Percentiles rank a stretch among this genome's conserved stretches.
These are phyloP conservation scores for Eupeodes corollae DNA, from an alignment of 1,140 invertebrate species.

Conservation along the genomic window DNA sequence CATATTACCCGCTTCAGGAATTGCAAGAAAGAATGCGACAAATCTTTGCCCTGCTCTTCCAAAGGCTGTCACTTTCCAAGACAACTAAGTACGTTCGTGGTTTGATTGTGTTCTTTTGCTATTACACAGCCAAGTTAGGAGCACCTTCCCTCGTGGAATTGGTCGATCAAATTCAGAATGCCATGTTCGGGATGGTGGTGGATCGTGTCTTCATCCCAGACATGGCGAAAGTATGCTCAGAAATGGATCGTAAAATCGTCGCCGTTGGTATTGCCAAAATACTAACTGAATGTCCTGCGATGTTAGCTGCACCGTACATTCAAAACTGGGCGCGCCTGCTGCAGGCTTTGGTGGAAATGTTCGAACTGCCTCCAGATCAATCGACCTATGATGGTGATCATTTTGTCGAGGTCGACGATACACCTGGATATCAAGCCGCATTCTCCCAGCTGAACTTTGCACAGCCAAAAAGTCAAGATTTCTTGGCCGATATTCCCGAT, in stretches of 20 bases:
- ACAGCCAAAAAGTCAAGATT: conserved; percentile 59
- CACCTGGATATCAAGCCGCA: conserved; percentile 74
- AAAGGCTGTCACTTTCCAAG: conserved; percentile 81
- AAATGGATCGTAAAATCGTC: conserved; percentile 75
- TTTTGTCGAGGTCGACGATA: conserved; percentile 76
- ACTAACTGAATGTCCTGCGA: conserved; percentile 58
- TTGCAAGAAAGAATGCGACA: conserved; percentile 72
- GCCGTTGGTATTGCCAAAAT: conserved; percentile 80
- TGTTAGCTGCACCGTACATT: conserved; percentile 21
- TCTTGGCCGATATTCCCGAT: conserved; percentile 50
- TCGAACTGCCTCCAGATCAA: conserved; percentile 80
- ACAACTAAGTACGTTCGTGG: conserved; percentile 87
- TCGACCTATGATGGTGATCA: conserved; percentile 69
- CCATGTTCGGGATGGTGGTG: conserved; percentile 90
- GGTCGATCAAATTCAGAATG: conserved; percentile 77
- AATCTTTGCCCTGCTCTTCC: conserved; percentile 84
- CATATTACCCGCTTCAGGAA: conserved; percentile 52
- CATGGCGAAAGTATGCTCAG: conserved; percentile 72
- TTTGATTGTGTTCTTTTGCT: conserved; percentile 79
- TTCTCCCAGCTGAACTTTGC: conserved; percentile 84
- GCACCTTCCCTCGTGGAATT: conserved; percentile 58
- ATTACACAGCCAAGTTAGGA: conserved; percentile 72
- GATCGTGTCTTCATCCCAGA: conserved; percentile 79
- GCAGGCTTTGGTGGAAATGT: conserved; percentile 68
- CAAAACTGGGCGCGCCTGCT: conserved; percentile 41